Percentiles rank a stretch among this genome's conserved stretches.
phyloP scores from a whole-genome alignment of 2,797 vertebrate genomes.

The Urosaurus nigricauda region DNA sequence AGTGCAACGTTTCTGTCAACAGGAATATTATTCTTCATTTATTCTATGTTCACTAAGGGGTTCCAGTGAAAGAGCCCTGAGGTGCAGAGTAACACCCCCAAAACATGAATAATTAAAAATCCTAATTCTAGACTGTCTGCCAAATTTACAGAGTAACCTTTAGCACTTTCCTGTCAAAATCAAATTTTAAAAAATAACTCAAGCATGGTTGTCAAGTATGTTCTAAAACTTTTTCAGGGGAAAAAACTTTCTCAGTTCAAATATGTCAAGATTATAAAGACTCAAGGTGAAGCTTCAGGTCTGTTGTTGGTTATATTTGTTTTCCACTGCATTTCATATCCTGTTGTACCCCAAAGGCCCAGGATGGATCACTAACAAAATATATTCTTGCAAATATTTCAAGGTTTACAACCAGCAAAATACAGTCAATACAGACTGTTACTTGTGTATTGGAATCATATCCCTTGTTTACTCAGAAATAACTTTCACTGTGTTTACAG shows the following conservation, averaged over 20 bases:
- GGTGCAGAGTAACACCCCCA: slow-evolving; percentile 3
- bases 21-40: slow-evolving; percentile 44
- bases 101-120: slow-evolving; percentile 26
- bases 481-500: background rate
- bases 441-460: background rate
- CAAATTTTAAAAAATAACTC: slow-evolving; percentile 44
- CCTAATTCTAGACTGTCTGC: slow-evolving; percentile 28
- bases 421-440: background rate
- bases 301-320: background rate
- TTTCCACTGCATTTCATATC: background rate
- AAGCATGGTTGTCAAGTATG: background rate
- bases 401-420: background rate
- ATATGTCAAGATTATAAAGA: background rate
- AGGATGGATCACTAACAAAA: background rate
- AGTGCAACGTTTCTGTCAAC: background rate
- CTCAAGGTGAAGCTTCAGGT: background rate
- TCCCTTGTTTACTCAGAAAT: background rate
- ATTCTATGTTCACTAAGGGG: slow-evolving; percentile 24
- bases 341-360: background rate
- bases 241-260: background rate
- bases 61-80: background rate
- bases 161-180: slow-evolving; percentile 41
- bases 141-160: background rate
- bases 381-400: background rate
- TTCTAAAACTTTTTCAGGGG: background rate